phyloP scores from a whole-genome alignment of 2,888 invertebrate genomes.

The Gastracanthus pulcherrimus region DNA sequence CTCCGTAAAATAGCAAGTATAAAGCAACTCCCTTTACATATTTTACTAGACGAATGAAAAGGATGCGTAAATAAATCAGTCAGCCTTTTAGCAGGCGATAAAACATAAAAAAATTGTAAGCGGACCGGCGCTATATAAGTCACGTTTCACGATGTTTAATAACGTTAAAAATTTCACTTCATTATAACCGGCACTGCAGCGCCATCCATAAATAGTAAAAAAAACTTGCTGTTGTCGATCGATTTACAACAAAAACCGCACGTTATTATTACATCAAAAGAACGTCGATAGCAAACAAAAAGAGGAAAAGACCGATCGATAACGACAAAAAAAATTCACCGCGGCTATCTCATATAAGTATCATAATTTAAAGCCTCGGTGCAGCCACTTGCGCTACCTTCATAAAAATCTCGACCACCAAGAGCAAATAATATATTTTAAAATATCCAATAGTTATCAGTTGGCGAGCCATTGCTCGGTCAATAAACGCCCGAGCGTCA shows the following conservation, averaged over 20 bases:
- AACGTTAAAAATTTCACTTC: neutral
- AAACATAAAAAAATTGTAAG: too few species aligned
- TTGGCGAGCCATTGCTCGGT: neutral
- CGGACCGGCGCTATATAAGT: too few species aligned
- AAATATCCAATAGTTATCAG: neutral
- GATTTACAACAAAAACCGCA: neutral
- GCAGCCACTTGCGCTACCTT: neutral
- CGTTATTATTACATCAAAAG: neutral
- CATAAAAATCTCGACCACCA: neutral
- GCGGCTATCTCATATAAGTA: neutral
- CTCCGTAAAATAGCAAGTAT: too few species aligned
- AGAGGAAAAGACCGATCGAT: neutral
- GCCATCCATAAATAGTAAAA: neutral
- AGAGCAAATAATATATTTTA: neutral
- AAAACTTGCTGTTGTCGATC: neutral
- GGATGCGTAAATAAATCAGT: too few species aligned
- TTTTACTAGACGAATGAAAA: too few species aligned
- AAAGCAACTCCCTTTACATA: too few species aligned
- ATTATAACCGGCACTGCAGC: neutral
- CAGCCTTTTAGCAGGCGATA: too few species aligned
- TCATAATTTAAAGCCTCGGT: neutral
- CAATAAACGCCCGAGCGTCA: neutral
- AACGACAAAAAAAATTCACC: neutral
- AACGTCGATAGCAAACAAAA: neutral
- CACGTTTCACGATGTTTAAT: neutral